A percentile compares a stretch with the other conserved stretches of the same genome.
Conservation (phyloP, 2,888 invertebrate genomes). For the Nomada ferruginata region DNA sequence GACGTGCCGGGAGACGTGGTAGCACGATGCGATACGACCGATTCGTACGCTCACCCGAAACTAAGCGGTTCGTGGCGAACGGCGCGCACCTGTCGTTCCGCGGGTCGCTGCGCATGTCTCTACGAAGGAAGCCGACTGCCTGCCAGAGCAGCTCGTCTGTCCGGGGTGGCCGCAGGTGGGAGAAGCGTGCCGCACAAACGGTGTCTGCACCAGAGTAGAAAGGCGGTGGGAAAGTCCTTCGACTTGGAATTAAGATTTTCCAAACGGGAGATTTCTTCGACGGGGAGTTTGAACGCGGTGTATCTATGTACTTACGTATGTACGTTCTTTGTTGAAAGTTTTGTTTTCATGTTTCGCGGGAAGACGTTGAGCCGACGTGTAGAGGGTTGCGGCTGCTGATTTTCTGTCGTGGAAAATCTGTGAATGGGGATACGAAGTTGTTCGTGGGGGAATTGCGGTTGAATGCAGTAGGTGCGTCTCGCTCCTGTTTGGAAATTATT, state of each 20-base stretch:
- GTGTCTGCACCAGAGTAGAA: slow-evolving; percentile 20
- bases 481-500: no score
- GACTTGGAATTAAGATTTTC: slow-evolving; percentile 54
- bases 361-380: no score
- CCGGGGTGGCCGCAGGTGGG: slow-evolving; percentile 67
- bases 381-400: no score
- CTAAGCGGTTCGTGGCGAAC: slow-evolving; percentile 75
- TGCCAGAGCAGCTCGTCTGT: slow-evolving; percentile 55
- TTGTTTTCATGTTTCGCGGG: no score
- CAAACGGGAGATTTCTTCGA: neutral
- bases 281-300: no score
- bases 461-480: no score
- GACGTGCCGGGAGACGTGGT: slow-evolving; percentile 62
- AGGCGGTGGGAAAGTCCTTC: slow-evolving; percentile 30
- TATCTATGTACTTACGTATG: no score
- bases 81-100: slow-evolving; percentile 82
- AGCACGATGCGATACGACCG: slow-evolving; percentile 62
- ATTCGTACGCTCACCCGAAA: slow-evolving; percentile 73
- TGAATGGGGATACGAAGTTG: no score
- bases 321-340: no score
- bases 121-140: slow-evolving; percentile 67
- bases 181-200: slow-evolving; percentile 37
- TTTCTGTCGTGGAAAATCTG: no score
- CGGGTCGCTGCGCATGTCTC: slow-evolving; percentile 78
- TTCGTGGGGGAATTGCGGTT: no score